Base-by-base conservation (phyloP, 2,113 vertebrate species). In the Ia io region DNA sequence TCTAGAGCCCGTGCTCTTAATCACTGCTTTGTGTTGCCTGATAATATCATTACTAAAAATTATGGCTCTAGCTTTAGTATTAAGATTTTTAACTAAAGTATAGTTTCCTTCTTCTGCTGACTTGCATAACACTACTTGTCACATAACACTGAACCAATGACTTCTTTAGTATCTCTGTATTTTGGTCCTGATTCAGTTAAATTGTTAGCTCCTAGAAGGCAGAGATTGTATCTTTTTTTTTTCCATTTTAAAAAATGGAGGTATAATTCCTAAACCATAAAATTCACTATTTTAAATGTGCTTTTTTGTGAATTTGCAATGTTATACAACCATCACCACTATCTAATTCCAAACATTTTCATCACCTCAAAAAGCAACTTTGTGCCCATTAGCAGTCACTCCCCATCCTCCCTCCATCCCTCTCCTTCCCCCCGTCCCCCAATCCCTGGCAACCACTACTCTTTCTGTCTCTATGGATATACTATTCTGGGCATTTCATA, bases 261-360 rank as follows among this genome's bases (percentile, higher is more conserved):
- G 59, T 70, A 47, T 71, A 87, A 63, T 88, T 96, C 23, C 88
- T 44, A 51, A 44, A 42, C 42, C 25, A 53, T 73, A 73, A 53
- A 84, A 78, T 42, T 91, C 20, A 42, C 25, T 9, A 71, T 82
- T 84, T 95, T 76, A 67, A 91, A 67, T 86, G 32, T 74, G 37
- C 7, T 65, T 96, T 96, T 84, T 53, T 71, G 22, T 90, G 63
- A 90, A 65, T 92, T 88, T 32, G 70, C 32, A 84, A 0, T 94
- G 42, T 74, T 93, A 28, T 28, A 6, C n/a, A 63, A 13, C 32
- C 42, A 42, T 86, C 20, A 87, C 53, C 49, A 80, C 80, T 93
- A 4, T 96, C 70, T 82, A 82, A 92, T 90, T 90, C 40, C 80
- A 95, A 67, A 90, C 13, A 59, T 95, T 97, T 94, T 91, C 44